Conservation (phyloP, 2,113 vertebrate genomes). For the Xiphorhynchus elegans region DNA sequence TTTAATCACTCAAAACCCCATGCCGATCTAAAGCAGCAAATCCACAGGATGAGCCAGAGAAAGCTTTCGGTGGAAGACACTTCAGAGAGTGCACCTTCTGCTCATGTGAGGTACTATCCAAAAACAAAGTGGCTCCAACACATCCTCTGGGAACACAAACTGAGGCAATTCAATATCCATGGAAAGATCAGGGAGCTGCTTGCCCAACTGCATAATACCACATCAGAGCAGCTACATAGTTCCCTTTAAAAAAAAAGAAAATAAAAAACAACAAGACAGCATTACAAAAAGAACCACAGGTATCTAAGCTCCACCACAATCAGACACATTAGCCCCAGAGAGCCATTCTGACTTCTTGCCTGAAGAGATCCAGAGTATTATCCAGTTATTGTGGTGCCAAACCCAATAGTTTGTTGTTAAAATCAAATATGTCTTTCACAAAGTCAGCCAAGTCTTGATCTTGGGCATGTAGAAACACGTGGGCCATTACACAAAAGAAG, state of each 20-base stretch:
- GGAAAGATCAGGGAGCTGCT: not conserved
- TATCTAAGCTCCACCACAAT: not conserved
- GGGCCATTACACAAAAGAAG: not conserved
- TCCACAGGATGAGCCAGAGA: accelerated
- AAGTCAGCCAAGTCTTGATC: not conserved
- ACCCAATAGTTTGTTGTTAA: not conserved
- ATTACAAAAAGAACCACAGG: not conserved
- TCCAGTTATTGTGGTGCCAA: not conserved
- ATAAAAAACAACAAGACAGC: not conserved
- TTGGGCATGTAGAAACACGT: not conserved
- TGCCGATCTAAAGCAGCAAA: not conserved
- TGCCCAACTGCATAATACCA: not conserved
- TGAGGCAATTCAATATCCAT: not conserved
- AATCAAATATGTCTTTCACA: not conserved
- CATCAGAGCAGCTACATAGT: accelerated
- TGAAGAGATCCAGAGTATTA: not conserved
- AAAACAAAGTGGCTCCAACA: accelerated
- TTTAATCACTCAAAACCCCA: not conserved
- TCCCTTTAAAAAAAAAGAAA: not conserved
- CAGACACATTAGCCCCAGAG: not conserved
- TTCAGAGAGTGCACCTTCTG: not conserved
- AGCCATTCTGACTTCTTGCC: not conserved
- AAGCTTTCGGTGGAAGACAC: not conserved
- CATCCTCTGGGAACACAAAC: not conserved
- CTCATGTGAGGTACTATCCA: not conserved